Base-by-base conservation (phyloP, 2,888 invertebrate species). In the Linhomoeus sp. region DNA sequence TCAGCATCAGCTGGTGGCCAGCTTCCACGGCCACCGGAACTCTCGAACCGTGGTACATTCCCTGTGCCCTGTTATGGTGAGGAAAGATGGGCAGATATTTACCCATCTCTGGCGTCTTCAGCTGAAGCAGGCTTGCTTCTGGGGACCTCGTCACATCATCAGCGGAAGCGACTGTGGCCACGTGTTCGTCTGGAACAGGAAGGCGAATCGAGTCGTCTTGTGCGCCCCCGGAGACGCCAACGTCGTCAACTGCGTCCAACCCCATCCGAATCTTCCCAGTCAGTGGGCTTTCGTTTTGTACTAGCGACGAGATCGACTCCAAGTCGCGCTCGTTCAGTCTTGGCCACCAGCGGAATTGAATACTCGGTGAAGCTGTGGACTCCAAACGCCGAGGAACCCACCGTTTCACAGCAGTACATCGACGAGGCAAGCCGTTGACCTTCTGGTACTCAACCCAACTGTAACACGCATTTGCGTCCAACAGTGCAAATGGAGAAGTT, bases 111-210 rank as follows among this genome's bases (percentile, higher is more conserved):
- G n/a, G n/a, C n/a, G n/a, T 5, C 42, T 50, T 29, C 22, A 50
- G 81, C 82, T 84, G 50, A 84, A 84, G 66, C 81, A 83, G 64
- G 79, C 81, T 3, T 77, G 77, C 49, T 84, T 83, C 66, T 84
- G 81, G 81, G 83, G 83, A 42, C 73, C 77, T 56, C 71, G 78
- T 56, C 79, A 75, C 67, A 76, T 84, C 17, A 77, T 83, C 76
- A 81, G 81, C 23, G 84, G 84, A n/a, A 81, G 81, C 17, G 84
- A 84, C 67, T 84, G 84, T 66, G 84, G 83, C 0, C 81, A 83
- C 60, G 78, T 84, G 17, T 83, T 84, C 60, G 72, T 80, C 35
- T 84, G 83, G 84, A 75, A 81, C 46, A 73, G 79, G 36, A 68
- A 75, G 41, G 77, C 77, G 0, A 14, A 17, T 2, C 72, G 75